Base-by-base conservation (phyloP, 2,797 vertebrate genomes). In the Loriculus beryllinus region DNA sequence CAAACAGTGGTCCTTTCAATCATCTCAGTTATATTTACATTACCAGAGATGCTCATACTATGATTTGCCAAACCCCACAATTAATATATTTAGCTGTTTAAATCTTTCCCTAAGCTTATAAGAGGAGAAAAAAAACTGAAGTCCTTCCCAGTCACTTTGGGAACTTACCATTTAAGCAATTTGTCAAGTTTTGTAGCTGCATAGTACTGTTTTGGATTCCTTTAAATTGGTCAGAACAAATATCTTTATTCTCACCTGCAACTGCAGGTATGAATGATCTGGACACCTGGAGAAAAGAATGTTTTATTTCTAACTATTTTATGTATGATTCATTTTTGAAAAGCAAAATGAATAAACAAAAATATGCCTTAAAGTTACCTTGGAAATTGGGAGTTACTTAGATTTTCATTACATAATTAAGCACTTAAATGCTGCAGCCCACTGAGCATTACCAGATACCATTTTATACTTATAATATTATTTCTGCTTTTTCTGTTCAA, bases 201-300 rank as follows among this genome's bases (percentile, higher is more conserved):
- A 47, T 7, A 63, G 69, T 62, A 56, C 48, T 83, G 49, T 14
- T 92, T 59, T 67, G 51, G 31, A 83, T 74, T 67, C 60, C 69
- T 90, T 90, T 83, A 51, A 94, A 91, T 15, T 78, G 65, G 16
- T 86, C 77, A 43, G 39, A 86, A 78, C 33, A 91, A 95, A 91
- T 28, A 17, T 6, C 85, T n/a, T 65, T 84, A 67, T 88, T 94
- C 82, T 83, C 35, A 92, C 33, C 69, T 78, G 57, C 25, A 93
- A 31, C 26, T 74, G 79, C 48, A 92, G 45, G 49, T 13, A 94
- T 35, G 54, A 91, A 63, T 35, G 64, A 84, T 31, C 62, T 84
- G 35, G 88, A 45, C 35, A 90, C 48, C 81, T 87, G 37, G 54
- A 64, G 57, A 86, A 94, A 94, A 75, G 2, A 88, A 86, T 33